Conservation (phyloP, 1,140 invertebrate genomes). For the Drosophila chauvacae region DNA sequence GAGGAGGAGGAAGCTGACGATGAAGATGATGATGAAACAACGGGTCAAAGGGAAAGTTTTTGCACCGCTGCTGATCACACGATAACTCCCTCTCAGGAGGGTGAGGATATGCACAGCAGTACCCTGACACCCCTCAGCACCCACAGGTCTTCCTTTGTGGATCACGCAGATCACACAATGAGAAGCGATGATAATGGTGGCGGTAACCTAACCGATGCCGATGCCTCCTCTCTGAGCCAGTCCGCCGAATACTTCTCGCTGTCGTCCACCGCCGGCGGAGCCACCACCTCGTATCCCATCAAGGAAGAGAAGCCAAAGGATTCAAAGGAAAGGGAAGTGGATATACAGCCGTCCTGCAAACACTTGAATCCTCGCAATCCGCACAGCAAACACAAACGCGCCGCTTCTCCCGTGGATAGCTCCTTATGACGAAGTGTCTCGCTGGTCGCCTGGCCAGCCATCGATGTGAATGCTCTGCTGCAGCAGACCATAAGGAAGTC, state of each 20-base stretch:
- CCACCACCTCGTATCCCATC: conserved; percentile 8
- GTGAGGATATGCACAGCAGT: conserved; percentile 64
- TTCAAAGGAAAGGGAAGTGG: conserved; percentile 12
- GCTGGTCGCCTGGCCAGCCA: conserved; percentile 85
- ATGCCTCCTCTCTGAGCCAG: conserved; percentile 76
- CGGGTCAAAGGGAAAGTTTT: conserved; percentile 66
- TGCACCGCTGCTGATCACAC: conserved; percentile 74
- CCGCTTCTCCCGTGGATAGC: conserved; percentile 56
- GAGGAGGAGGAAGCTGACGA: conserved; percentile 45
- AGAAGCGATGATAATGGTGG: conserved; percentile 53
- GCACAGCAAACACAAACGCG: conserved; percentile 58
- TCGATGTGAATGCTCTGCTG: conserved; percentile 81
- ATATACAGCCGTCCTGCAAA: conserved; percentile 39
- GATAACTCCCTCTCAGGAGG: conserved; percentile 67
- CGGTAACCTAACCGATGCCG: conserved; percentile 61
- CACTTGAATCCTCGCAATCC: conserved; percentile 66
- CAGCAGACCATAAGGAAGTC: conserved; percentile 83
- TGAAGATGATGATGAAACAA: conserved; percentile 64
- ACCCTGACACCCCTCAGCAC: conserved; percentile 72
- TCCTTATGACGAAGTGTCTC: conserved; percentile 85
- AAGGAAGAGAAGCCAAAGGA: conserved; percentile 23
- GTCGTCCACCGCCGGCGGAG: conserved; percentile 47
- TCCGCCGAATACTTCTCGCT: conserved; percentile 81
- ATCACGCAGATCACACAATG: conserved; percentile 64
- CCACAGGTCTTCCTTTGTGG: conserved; percentile 39